Base-by-base conservation (phyloP, 1,140 invertebrate species). In the Drosophila kurseongensis region DNA sequence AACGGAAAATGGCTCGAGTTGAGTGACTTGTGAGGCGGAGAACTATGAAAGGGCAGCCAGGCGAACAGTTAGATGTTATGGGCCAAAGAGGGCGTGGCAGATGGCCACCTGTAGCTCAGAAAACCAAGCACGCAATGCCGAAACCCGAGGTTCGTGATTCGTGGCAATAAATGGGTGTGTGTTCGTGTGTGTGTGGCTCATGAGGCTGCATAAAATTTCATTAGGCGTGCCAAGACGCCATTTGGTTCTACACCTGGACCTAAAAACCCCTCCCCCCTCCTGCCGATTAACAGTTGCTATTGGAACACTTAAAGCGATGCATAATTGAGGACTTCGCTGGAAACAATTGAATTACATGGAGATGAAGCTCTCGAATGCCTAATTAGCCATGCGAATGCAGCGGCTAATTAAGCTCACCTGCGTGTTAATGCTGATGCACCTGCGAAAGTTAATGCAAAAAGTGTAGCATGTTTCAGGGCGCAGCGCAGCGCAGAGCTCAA, bases 121-220 rank as follows among this genome's bases (percentile, higher is more conserved):
- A 51, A 41, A 9, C 4, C 12, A 13, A 56, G 66, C 58, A 73
- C 78, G 75, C 75, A 82, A 61, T 71, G 42, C 58, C 57, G 42
- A 32, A 42, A 48, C 16, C 35, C 45, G 38, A 35, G 38, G 23
- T 78, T 78, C 80, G 76, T 88, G 83, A 80, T 89, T 88, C 76
- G 54, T 62, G 44, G 68, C 75, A 73, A 88, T 88, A 88, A 88
- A 89, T 89, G 76, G 36, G 8, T 23, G 14, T 41, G 18, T 18
- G 48, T 32, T 48, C 45, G 14, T 36, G 59, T 32, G 61, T 45
- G 14, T 29, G 63, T 67, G 56, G 61, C 75, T 80, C 57, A 80
- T 84, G 80, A 89, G 80, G 50, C 67, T 80, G 84, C 80, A 84
- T 88, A 84, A 88, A 88, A 89, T 88, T 88, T 88, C 65, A 88